Evolutionary conservation across 2,888 invertebrate species (phyloP).

Genomic region (Agrochola macilenta): DNA sequence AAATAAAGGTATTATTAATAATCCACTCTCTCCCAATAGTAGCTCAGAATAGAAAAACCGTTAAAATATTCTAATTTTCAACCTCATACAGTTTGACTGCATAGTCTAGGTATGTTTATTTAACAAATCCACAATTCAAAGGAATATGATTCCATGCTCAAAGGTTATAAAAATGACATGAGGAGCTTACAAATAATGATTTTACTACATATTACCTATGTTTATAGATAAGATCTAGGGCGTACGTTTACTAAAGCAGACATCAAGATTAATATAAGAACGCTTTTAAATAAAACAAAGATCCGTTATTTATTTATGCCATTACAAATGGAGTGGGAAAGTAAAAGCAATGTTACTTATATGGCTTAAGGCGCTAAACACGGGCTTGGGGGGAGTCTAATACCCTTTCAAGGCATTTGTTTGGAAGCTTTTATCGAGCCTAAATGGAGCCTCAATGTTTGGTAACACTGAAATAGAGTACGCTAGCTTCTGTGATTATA

Average conservation of each 20-base stretch:
- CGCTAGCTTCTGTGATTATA: slow-evolving; percentile 23
- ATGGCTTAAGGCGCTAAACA: slow-evolving; percentile 62
- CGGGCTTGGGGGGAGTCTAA: slow-evolving; percentile 60
- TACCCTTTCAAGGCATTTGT: slow-evolving; percentile 66
- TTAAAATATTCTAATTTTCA: not conserved
- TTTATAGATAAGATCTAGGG: not conserved
- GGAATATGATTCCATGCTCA: too few species aligned
- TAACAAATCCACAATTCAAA: not conserved
- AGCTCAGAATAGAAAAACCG: not conserved
- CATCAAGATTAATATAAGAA: slow-evolving; percentile 3
- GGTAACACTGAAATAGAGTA: slow-evolving; percentile 40
- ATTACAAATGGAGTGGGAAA: slow-evolving; percentile 48
- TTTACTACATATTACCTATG: too few species aligned
- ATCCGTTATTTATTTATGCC: slow-evolving; percentile 39
- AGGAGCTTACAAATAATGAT: not conserved
- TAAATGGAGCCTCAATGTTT: slow-evolving; percentile 53
- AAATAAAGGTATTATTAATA: not conserved
- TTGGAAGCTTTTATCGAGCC: slow-evolving; percentile 64
- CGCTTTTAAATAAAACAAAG: slow-evolving; percentile 28
- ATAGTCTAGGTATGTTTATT: not conserved
- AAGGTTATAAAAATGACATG: not conserved
- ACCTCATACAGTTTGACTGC: too few species aligned
- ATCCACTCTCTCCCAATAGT: not conserved
- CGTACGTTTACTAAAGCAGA: slow-evolving; percentile 10
- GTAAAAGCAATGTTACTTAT: slow-evolving; percentile 63